A percentile compares a stretch with the other conserved stretches of the same genome.
Evolutionary conservation across 2,888 invertebrate genomes (phyloP).

Genomic region (Trachelus tabidus): DNA sequence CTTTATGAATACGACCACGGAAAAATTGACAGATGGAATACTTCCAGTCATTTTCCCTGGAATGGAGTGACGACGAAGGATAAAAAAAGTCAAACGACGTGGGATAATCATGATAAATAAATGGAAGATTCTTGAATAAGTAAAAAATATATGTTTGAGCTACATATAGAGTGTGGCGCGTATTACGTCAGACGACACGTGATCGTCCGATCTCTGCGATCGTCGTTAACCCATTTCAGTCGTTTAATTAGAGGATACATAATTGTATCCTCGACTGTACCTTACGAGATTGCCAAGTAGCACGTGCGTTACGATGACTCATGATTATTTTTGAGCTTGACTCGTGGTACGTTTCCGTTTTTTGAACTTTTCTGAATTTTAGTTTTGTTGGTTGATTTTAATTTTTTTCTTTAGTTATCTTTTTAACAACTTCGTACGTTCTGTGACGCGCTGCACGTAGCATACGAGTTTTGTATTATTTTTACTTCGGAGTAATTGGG

Average conservation of each 20-base stretch:
- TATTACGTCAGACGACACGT: not conserved
- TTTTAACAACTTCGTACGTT: not conserved
- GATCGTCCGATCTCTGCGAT: conserved; percentile 3
- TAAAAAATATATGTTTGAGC: not conserved
- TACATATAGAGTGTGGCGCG: not conserved
- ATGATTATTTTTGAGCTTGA: not conserved
- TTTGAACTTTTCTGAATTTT: conserved; percentile 7
- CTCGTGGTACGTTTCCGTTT: conserved; percentile 10
- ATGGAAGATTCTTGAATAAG: not conserved
- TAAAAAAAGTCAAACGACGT: not conserved
- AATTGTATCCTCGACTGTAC: conserved; percentile 12
- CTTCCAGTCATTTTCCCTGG: not conserved
- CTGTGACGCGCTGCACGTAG: not conserved
- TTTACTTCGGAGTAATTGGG: not conserved
- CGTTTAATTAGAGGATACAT: conserved; percentile 20
- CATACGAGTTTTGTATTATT: not conserved
- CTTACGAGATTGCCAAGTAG: not conserved
- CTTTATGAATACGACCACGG: not conserved
- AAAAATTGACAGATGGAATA: not conserved
- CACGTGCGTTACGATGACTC: not conserved
- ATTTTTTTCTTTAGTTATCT: not conserved
- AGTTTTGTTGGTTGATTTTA: not conserved
- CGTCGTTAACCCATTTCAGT: conserved; percentile 10
- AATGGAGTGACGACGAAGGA: not conserved
- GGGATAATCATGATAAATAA: not conserved